A percentile compares a stretch with the other conserved stretches of the same genome.
Conservation (phyloP, 1,140 invertebrate genomes). For the Ips typographus region DNA sequence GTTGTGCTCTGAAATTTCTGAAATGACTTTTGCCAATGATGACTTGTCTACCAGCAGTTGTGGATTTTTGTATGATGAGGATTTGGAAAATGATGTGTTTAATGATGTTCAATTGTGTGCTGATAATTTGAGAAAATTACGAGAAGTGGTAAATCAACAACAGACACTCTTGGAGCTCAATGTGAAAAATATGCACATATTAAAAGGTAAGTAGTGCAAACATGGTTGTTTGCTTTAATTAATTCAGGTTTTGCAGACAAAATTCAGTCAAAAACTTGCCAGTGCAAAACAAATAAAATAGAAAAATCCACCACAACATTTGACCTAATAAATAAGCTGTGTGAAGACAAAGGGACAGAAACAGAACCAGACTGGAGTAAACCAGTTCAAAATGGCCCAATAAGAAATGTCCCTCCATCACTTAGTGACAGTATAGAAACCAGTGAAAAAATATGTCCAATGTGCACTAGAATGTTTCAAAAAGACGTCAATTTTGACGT, state of each 20-base stretch:
- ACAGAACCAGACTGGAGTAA: constrained; percentile 41
- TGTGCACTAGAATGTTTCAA: constrained; percentile 56
- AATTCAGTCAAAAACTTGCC: constrained; percentile 40
- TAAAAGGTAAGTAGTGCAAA: constrained; percentile 23
- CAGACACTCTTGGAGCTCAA: constrained; percentile 62
- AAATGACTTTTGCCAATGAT: constrained; percentile 49
- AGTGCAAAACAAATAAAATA: constrained; percentile 34
- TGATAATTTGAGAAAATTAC: constrained; percentile 63
- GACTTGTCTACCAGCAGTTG: constrained; percentile 61
- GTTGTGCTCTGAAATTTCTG: constrained; percentile 28
- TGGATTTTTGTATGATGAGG: constrained; percentile 68
- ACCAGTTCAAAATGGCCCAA: background rate
- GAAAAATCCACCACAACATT: constrained; percentile 41
- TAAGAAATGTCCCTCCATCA: background rate
- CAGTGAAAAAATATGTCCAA: constrained; percentile 57
- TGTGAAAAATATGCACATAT: constrained; percentile 47
- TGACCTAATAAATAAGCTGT: constrained; percentile 36
- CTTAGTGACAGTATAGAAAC: background rate
- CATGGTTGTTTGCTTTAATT: constrained; percentile 1
- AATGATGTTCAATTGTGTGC: constrained; percentile 67
- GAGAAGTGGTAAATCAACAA: constrained; percentile 63
- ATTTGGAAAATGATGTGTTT: constrained; percentile 57
- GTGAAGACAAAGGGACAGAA: constrained; percentile 36
- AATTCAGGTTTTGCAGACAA: constrained; percentile 32
- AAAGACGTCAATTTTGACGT: constrained; percentile 53